A percentile compares a stretch with the other conserved stretches of the same genome.
Evolutionary conservation across 1,140 invertebrate species (phyloP).

Genomic region (Drosophila seguyi): DNA sequence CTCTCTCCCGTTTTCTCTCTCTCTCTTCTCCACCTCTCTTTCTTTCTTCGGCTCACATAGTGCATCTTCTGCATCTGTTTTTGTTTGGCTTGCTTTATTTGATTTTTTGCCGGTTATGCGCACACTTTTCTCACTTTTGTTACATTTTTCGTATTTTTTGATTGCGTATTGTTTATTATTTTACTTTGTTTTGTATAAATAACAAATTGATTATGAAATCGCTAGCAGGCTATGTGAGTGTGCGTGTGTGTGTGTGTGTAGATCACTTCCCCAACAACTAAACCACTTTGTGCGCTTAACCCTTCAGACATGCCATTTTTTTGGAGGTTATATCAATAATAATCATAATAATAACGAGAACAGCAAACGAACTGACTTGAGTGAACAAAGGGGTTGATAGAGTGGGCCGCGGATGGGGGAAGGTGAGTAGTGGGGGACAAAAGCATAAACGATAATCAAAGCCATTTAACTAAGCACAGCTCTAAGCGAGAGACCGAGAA

Average conservation of each 20-base stretch:
- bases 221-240: background rate
- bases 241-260: conserved; percentile 23
- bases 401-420: background rate
- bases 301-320: conserved; percentile 38
- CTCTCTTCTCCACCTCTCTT: background rate
- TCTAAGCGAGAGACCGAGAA: conserved; percentile 4
- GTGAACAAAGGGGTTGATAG: conserved; percentile 48
- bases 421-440: conserved; percentile 4
- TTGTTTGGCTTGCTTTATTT: conserved; percentile 28
- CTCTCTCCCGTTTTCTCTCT: background rate
- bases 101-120: conserved; percentile 50
- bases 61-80: conserved; percentile 37
- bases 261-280: conserved; percentile 25
- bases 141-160: conserved; percentile 15
- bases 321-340: conserved; percentile 65
- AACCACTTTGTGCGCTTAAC: conserved; percentile 21
- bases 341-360: conserved; percentile 48
- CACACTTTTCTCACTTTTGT: conserved; percentile 23
- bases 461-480: conserved; percentile 52
- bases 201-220: conserved; percentile 63
- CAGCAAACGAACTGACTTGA: background rate
- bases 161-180: conserved; percentile 11
- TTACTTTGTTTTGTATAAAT: conserved; percentile 46
- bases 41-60: background rate
- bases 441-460: conserved; percentile 62